Evolutionary conservation across 2,797 vertebrate species (phyloP).

Genomic region (Cuculus canorus): DNA sequence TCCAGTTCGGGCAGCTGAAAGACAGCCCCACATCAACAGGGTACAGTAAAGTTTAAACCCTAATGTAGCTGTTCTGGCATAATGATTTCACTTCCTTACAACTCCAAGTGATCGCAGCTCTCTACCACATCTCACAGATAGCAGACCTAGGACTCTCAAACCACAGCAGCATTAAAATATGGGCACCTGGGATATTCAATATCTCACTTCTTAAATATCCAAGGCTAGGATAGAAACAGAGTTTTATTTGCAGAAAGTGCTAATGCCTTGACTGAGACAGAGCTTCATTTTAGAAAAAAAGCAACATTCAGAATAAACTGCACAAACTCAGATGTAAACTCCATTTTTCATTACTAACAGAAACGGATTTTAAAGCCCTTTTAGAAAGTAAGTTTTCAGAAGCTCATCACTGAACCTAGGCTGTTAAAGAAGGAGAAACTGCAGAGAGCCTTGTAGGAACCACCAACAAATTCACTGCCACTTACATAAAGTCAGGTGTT

Average conservation of each 20-base stretch:
- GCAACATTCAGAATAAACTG: background rate
- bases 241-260: background rate
- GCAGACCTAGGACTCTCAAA: background rate
- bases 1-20: slow-evolving; percentile 83
- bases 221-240: background rate
- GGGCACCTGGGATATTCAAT: background rate
- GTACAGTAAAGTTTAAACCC: background rate
- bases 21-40: background rate
- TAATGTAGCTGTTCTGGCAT: background rate
- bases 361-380: background rate
- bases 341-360: background rate
- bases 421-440: background rate
- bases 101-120: background rate
- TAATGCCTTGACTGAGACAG: background rate
- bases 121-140: background rate
- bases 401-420: background rate
- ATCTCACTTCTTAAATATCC: background rate
- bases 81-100: background rate
- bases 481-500: background rate
- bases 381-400: background rate
- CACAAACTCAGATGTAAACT: background rate
- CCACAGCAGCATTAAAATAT: background rate
- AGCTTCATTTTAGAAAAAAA: background rate
- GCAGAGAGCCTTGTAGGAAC: background rate
- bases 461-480: background rate